phyloP scores from a whole-genome alignment of 53 echinoderm and acorn worm species.

The Arbacia lixula region DNA sequence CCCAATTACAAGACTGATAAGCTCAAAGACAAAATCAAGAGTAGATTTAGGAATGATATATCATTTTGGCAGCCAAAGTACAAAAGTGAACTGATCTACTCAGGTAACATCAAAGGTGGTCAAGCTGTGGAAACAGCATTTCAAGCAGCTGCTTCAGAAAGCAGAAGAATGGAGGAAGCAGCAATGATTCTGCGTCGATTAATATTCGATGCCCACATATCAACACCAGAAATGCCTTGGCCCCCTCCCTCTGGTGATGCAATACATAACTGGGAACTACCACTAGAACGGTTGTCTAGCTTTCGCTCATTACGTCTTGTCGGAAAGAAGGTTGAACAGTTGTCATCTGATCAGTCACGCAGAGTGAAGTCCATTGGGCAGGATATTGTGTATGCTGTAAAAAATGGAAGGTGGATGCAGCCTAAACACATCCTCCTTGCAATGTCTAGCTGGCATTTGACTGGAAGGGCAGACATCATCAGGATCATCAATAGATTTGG shows the following conservation, averaged over 20 bases:
- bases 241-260: slow-evolving; percentile 48
- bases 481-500: slow-evolving; percentile 57
- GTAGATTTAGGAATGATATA: slow-evolving; percentile 47
- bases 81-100: slow-evolving; percentile 64
- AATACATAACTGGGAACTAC: slow-evolving; percentile 46
- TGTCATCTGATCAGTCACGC: slow-evolving; percentile 54
- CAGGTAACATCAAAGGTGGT: slow-evolving; percentile 34
- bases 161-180: slow-evolving; percentile 56
- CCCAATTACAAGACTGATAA: slow-evolving; percentile 57
- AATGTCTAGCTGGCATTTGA: slow-evolving; percentile 60
- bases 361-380: slow-evolving; percentile 49
- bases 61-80: slow-evolving; percentile 71
- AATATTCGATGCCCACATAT: slow-evolving; percentile 39
- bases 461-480: slow-evolving; percentile 61
- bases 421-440: slow-evolving; percentile 62
- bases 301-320: slow-evolving; percentile 57
- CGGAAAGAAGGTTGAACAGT: slow-evolving; percentile 43
- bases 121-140: slow-evolving; percentile 67
- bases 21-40: slow-evolving; percentile 56
- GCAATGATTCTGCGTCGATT: slow-evolving; percentile 55
- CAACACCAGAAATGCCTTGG: slow-evolving; percentile 57
- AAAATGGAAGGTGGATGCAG: slow-evolving; percentile 58
- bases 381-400: slow-evolving; percentile 56
- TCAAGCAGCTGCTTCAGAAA: slow-evolving; percentile 64
- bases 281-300: slow-evolving; percentile 39